Conservation (phyloP, 2,888 invertebrate genomes). For the Amorpha juglandis region DNA sequence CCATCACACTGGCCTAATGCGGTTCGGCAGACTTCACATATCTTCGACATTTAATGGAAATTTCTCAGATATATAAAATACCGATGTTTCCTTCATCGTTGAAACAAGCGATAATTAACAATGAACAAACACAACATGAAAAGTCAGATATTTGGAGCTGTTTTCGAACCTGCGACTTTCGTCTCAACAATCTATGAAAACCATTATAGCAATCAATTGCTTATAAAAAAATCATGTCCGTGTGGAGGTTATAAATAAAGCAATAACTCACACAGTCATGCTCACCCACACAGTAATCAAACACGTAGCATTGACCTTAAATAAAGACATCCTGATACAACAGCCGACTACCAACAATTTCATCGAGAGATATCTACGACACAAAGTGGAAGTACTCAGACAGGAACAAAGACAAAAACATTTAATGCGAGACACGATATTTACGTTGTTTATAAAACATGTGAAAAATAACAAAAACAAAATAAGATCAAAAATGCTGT, state of each 20-base stretch:
- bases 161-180: no score
- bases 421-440: neutral
- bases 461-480: no score
- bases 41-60: no score
- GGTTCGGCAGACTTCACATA: no score
- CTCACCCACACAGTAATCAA: conserved; percentile 13
- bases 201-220: neutral
- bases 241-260: neutral
- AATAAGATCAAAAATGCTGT: neutral
- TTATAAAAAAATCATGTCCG: conserved; percentile 12
- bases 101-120: no score
- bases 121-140: no score
- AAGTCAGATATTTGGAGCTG: no score
- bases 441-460: no score
- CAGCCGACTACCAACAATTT: neutral
- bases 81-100: no score
- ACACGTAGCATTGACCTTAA: conserved; percentile 23
- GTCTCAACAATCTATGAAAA: no score
- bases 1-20: no score
- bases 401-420: neutral
- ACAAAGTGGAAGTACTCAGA: neutral
- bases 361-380: neutral
- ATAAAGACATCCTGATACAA: conserved; percentile 19
- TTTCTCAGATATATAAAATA: no score
- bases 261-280: neutral